Evolutionary conservation across 1,140 invertebrate species (phyloP).

Genomic region (Ceratitis capitata): DNA sequence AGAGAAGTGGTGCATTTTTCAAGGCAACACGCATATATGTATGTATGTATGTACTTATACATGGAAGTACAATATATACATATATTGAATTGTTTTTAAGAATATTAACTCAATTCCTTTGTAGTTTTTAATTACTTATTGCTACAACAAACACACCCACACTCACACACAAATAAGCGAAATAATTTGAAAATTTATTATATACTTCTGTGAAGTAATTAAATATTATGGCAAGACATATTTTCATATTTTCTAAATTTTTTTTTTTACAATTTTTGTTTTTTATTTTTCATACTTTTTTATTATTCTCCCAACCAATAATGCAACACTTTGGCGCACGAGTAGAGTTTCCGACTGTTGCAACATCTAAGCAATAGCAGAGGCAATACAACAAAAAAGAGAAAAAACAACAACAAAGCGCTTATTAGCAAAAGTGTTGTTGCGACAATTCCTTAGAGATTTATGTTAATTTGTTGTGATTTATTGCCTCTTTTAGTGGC

Average conservation of each 20-base stretch:
- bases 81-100: no score
- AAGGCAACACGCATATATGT: not conserved
- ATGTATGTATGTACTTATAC: not conserved
- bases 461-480: slow-evolving; percentile 38
- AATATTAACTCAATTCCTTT: not conserved
- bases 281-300: no score
- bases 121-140: not conserved
- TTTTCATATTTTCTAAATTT: not conserved
- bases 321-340: not conserved
- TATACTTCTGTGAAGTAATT: slow-evolving; percentile 17
- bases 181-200: not conserved
- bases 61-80: no score
- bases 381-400: not conserved
- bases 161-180: not conserved
- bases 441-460: slow-evolving; percentile 35
- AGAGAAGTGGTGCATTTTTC: no score
- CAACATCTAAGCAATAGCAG: not conserved
- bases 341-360: not conserved
- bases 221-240: not conserved
- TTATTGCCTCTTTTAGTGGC: slow-evolving; percentile 33
- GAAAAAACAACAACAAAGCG: not conserved
- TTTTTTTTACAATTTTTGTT: not conserved
- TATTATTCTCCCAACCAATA: no score
- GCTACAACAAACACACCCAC: not conserved
- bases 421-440: not conserved